Percentiles rank a stretch among this genome's conserved stretches.
These are phyloP conservation scores for Kryptopterus vitreolus DNA, from an alignment of 2,797 vertebrate species.

Conservation along the genomic window DNA sequence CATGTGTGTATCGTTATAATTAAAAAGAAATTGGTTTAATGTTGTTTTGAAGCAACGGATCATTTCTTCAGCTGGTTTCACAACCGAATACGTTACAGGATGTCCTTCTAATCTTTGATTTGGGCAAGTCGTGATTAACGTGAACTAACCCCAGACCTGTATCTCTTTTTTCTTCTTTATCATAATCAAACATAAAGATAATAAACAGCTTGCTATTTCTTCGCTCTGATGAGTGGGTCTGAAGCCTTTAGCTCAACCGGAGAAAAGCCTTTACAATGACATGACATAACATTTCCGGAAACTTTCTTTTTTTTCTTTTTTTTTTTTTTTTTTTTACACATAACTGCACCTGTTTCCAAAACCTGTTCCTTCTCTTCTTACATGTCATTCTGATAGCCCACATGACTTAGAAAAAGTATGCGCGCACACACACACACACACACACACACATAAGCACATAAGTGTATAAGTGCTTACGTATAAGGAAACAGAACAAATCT, in stretches of 20 bases:
- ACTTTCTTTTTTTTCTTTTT: not conserved
- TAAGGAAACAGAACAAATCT: not conserved
- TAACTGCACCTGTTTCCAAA: slow-evolving; percentile 17
- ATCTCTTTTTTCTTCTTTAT: not conserved
- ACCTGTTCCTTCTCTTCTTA: slow-evolving; percentile 28
- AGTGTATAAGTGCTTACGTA: not conserved
- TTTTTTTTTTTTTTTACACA: too few relatives aligned
- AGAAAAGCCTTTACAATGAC: too few relatives aligned
- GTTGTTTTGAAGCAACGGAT: not conserved
- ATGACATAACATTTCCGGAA: not conserved
- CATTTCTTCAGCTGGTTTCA: not conserved
- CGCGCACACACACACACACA: too few relatives aligned
- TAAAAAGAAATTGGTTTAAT: not conserved
- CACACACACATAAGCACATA: not conserved
- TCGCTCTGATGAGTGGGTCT: not conserved
- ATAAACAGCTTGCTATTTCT: not conserved
- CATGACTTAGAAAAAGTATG: not conserved
- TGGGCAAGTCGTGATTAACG: not conserved
- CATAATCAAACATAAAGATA: not conserved
- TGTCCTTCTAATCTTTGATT: not conserved
- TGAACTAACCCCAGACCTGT: not conserved
- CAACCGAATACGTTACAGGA: not conserved
- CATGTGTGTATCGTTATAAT: too few relatives aligned
- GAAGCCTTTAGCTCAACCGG: not conserved
- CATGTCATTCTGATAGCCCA: slow-evolving; percentile 27